These are phyloP conservation scores for Nothoprocta pentlandii DNA, from an alignment of 2,113 vertebrate genomes.

Conservation along the genomic window DNA sequence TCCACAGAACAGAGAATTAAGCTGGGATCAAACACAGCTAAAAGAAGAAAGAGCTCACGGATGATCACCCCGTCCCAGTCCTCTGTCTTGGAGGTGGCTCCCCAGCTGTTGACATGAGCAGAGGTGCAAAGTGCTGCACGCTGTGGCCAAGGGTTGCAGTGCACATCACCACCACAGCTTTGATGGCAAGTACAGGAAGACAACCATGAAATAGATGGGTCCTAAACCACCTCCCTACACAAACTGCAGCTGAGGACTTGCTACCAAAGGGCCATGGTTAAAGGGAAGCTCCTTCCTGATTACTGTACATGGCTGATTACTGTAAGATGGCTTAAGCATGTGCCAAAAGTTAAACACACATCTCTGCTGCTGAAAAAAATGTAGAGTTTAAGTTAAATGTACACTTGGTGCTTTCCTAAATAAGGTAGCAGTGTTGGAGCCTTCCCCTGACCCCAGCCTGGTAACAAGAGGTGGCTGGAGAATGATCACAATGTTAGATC, in stretches of 20 bases:
- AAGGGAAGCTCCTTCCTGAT: neutral
- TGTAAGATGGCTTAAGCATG: neutral
- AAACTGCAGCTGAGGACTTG: neutral
- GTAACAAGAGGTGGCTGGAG: neutral
- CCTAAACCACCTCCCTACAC: neutral
- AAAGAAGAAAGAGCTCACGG: neutral
- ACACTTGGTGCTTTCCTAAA: neutral
- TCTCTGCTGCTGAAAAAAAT: neutral
- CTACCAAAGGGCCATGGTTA: neutral
- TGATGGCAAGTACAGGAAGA: neutral
- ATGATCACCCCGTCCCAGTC: neutral
- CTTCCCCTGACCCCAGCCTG: rapidly evolving
- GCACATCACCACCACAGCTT: neutral
- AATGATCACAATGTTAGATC: rapidly evolving
- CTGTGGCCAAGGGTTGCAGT: neutral
- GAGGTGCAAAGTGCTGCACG: rapidly evolving
- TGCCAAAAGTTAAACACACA: neutral
- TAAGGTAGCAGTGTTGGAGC: neutral
- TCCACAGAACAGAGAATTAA: neutral
- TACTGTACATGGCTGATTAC: too few relatives aligned
- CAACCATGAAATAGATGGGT: neutral
- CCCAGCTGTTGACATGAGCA: neutral
- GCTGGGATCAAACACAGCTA: neutral
- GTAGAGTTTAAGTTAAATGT: neutral
- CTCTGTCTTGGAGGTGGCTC: neutral